Conservation (phyloP, 2,797 vertebrate genomes). For the Acomys russatus region DNA sequence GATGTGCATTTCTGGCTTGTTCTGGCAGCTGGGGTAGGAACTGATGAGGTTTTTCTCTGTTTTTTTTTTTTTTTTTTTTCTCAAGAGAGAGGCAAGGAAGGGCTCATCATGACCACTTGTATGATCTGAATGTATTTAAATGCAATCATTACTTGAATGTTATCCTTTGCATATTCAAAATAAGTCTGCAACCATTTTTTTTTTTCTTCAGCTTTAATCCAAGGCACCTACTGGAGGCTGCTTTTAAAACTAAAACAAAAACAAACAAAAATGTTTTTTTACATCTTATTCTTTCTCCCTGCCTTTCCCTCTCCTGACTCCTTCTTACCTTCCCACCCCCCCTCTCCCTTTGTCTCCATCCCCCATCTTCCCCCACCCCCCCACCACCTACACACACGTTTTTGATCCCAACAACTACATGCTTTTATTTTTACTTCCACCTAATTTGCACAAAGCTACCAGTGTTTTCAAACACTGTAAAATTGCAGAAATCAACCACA, state of each 20-base stretch:
- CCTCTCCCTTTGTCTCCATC: background rate
- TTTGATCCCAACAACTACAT: background rate
- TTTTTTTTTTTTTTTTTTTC: too few species aligned
- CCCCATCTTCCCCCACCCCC: background rate
- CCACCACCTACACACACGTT: background rate
- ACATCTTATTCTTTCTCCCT: background rate
- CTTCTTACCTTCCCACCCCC: background rate
- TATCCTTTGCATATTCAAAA: slow-evolving; percentile 64
- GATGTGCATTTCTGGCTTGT: background rate
- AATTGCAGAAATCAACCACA: background rate
- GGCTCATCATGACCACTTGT: background rate
- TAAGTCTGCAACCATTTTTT: background rate
- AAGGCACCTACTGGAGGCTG: background rate
- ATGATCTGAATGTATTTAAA: slow-evolving; percentile 50
- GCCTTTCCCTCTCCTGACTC: background rate
- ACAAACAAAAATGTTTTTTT: slow-evolving; percentile 5
- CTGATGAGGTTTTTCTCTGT: background rate
- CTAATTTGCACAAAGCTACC: background rate
- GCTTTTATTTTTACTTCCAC: background rate
- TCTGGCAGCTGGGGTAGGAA: background rate
- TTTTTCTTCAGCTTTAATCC: background rate
- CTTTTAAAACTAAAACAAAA: slow-evolving; percentile 61
- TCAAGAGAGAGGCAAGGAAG: slow-evolving; percentile 14
- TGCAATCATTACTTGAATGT: slow-evolving; percentile 46
- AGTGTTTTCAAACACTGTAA: slow-evolving; percentile 15